These are phyloP conservation scores for Apamea sordens DNA, from an alignment of 2,888 invertebrate species.

Conservation along the genomic window DNA sequence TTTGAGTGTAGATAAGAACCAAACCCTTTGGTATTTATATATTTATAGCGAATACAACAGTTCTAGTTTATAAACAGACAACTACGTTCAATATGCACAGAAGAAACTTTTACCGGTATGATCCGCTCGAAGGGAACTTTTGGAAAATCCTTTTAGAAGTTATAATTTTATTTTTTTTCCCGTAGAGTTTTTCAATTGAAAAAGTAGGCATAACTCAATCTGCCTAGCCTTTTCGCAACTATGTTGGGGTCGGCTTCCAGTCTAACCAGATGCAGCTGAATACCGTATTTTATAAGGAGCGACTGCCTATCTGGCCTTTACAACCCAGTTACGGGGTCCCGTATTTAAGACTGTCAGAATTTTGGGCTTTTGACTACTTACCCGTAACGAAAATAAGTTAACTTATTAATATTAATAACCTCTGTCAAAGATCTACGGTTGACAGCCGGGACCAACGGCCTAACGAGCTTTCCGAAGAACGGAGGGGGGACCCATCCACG, in stretches of 20 bases:
- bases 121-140: not conserved
- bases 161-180: not conserved
- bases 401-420: too few species aligned
- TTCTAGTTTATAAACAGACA: not conserved
- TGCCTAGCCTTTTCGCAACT: not conserved
- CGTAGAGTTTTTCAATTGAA: not conserved
- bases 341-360: not conserved
- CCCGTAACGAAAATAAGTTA: not conserved
- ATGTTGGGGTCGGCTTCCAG: not conserved
- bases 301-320: not conserved
- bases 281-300: not conserved
- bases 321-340: not conserved
- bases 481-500: not conserved
- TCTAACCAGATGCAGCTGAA: not conserved
- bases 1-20: not conserved
- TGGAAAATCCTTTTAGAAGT: not conserved
- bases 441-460: not conserved
- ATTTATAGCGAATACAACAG: not conserved
- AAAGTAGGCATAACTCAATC: not conserved
- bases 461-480: not conserved
- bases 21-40: not conserved
- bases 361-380: not conserved
- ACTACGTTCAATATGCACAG: not conserved
- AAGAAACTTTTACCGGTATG: not conserved
- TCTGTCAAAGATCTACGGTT: not conserved